Percentiles rank a stretch among this genome's conserved stretches.
Evolutionary conservation across 2,888 invertebrate species (phyloP).

Genomic region (Perizoma affinitatum): DNA sequence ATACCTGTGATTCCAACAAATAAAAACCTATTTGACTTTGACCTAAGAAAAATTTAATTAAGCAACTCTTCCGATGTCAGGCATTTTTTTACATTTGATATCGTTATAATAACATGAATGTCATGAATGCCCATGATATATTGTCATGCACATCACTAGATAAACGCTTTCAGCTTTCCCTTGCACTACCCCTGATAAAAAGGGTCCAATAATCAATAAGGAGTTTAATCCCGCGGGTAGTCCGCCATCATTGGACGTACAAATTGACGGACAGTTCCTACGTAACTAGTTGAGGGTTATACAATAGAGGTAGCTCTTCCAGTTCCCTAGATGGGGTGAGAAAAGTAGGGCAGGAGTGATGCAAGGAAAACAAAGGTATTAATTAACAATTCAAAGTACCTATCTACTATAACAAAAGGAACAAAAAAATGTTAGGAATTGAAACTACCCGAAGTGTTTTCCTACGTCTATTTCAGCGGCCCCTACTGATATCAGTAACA

Average conservation of each 20-base stretch:
- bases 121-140: no score
- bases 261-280: conserved; percentile 67
- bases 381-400: neutral
- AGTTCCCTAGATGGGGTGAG: conserved; percentile 19
- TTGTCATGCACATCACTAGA: neutral
- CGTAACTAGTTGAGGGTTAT: conserved; percentile 31
- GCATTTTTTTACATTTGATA: no score
- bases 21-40: no score
- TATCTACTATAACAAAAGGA: no score
- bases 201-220: conserved; percentile 84
- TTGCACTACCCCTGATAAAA: conserved; percentile 55
- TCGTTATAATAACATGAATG: no score
- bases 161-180: neutral
- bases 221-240: conserved; percentile 81
- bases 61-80: no score
- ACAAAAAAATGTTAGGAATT: no score
- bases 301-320: conserved; percentile 21
- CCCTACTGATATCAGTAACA: no score
- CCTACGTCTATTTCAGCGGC: no score
- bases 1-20: no score
- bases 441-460: no score
- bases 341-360: conserved; percentile 14
- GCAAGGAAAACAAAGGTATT: neutral
- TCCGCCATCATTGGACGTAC: conserved; percentile 77
- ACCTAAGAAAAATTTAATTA: no score